phyloP scores from a whole-genome alignment of 2,113 vertebrate species.

The Cephalopholis sonnerati region DNA sequence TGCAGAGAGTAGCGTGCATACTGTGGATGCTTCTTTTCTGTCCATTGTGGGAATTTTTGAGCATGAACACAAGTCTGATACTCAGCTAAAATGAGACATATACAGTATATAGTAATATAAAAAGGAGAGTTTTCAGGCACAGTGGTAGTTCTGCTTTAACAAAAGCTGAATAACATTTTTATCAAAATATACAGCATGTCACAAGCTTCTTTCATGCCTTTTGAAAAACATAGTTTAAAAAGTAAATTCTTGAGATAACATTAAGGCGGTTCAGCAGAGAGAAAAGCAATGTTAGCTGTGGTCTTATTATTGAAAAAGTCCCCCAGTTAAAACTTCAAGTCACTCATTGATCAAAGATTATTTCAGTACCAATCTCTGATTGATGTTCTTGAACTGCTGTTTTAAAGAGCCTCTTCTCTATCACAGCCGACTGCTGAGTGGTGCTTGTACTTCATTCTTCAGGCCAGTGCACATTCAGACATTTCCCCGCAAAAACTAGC shows the following conservation, averaged over 20 bases:
- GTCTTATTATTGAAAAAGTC: conserved; percentile 19
- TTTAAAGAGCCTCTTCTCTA: conserved; percentile 51
- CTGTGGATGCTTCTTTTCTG: too few species aligned
- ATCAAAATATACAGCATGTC: background rate
- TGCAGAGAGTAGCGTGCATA: background rate
- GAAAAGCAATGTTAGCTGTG: conserved; percentile 22
- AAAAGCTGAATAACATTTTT: background rate
- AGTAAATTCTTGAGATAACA: background rate
- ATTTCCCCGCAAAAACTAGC: conserved; percentile 20
- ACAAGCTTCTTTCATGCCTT: conserved; percentile 5
- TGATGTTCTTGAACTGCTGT: conserved; percentile 47
- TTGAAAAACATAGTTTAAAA: conserved; percentile 9
- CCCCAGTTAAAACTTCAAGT: conserved; percentile 36
- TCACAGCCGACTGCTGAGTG: conserved; percentile 40
- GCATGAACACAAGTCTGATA: too few species aligned
- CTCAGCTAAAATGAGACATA: too few species aligned
- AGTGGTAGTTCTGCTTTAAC: background rate
- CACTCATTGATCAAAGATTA: conserved; percentile 40
- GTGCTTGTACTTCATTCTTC: conserved; percentile 32
- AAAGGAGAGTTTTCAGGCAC: too few species aligned
- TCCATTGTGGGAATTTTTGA: background rate
- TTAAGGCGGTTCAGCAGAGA: background rate
- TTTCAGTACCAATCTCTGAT: conserved; percentile 35
- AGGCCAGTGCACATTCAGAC: conserved; percentile 19
- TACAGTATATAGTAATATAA: too few species aligned